Conservation (phyloP, 1,140 invertebrate genomes). For the Caenorhabditis remanei region DNA sequence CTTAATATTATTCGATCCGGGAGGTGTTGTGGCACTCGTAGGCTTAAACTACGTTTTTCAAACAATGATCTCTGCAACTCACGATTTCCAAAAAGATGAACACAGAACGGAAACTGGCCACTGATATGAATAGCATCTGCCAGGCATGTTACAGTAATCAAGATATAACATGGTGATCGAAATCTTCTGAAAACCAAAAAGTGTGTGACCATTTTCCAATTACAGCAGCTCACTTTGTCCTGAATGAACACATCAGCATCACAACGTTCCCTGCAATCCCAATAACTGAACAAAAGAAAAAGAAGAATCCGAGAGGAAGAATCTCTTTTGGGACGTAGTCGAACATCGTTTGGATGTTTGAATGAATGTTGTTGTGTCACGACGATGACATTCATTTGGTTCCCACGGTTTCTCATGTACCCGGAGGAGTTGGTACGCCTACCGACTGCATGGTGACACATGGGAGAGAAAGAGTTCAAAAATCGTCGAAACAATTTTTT, state of each 20-base stretch:
- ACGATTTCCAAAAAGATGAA: constrained; percentile 17
- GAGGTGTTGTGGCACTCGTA: too few species aligned
- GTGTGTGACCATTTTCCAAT: background rate
- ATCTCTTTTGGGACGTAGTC: constrained; percentile 13
- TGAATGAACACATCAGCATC: constrained; percentile 14
- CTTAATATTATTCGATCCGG: too few species aligned
- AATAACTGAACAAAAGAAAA: constrained; percentile 41
- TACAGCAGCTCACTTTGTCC: background rate
- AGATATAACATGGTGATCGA: constrained; percentile 51
- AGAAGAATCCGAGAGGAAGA: constrained; percentile 57
- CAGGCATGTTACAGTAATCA: constrained; percentile 30
- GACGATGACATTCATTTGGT: too few species aligned
- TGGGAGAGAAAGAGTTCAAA: background rate
- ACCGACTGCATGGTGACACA: background rate
- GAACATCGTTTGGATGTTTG: constrained; percentile 18
- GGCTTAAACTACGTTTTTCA: too few species aligned
- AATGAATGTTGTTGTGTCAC: background rate
- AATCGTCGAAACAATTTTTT: background rate
- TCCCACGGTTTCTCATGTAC: constrained; percentile 5
- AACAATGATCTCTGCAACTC: background rate
- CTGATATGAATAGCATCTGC: constrained; percentile 47
- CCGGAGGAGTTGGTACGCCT: constrained; percentile 2
- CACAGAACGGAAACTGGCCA: constrained; percentile 53
- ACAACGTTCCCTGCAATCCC: constrained; percentile 49
- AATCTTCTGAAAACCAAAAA: constrained; percentile 27